These are phyloP conservation scores for Aricia agestis DNA, from an alignment of 1,140 invertebrate genomes.

Conservation along the genomic window DNA sequence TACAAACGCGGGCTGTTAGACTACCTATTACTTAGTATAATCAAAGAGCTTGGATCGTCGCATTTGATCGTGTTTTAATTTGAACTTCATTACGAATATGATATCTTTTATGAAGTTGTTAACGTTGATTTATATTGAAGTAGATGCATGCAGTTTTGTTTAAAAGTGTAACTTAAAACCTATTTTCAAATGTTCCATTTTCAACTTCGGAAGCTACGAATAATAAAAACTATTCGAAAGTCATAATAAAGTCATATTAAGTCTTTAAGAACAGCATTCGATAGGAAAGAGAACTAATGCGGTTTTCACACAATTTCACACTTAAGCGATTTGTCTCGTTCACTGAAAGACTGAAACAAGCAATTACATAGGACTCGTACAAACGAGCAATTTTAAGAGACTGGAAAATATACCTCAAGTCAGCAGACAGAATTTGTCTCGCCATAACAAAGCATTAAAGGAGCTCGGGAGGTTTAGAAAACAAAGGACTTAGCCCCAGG, in stretches of 20 bases:
- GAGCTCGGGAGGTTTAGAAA: slow-evolving; percentile 50
- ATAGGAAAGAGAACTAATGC: not conserved
- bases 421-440: slow-evolving; percentile 45
- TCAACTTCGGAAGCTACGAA: too few relatives aligned
- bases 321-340: not conserved
- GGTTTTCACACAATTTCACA: not conserved
- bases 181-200: too few relatives aligned
- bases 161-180: too few relatives aligned
- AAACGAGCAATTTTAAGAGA: not conserved
- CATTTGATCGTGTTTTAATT: not conserved
- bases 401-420: slow-evolving; percentile 8
- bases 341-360: not conserved
- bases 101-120: not conserved
- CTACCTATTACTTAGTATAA: not conserved
- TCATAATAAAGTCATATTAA: too few relatives aligned
- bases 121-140: not conserved
- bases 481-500: slow-evolving; percentile 60
- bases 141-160: too few relatives aligned
- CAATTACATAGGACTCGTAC: not conserved
- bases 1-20: not conserved
- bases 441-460: slow-evolving; percentile 63
- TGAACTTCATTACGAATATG: not conserved
- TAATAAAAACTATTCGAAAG: too few relatives aligned
- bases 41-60: not conserved
- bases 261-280: not conserved